Evolutionary conservation across 2,113 vertebrate genomes (phyloP).

Genomic region (Phylloscopus whistleri): DNA sequence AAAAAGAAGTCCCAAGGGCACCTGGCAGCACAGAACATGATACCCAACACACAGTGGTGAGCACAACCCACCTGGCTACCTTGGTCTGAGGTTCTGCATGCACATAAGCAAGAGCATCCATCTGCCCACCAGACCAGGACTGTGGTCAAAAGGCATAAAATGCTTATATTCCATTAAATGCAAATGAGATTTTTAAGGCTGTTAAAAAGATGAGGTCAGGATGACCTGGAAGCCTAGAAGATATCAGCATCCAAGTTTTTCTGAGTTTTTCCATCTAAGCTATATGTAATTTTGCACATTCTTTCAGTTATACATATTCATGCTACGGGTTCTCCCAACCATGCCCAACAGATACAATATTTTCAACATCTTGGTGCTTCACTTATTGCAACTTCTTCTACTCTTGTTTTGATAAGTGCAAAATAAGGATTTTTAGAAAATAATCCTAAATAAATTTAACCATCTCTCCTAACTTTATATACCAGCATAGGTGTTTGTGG

Average conservation of each 20-base stretch:
- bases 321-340: background rate
- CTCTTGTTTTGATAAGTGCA: background rate
- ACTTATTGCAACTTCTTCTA: background rate
- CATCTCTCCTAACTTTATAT: background rate
- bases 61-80: background rate
- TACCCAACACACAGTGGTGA: fast-evolving
- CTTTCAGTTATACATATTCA: background rate
- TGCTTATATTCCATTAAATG: background rate
- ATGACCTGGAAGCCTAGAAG: background rate
- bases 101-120: background rate
- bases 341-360: background rate
- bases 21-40: background rate
- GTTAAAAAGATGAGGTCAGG: background rate
- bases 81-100: background rate
- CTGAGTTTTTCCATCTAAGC: background rate
- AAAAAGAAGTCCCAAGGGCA: background rate
- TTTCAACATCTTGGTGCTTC: background rate
- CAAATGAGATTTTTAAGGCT: background rate
- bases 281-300: background rate
- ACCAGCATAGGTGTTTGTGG: background rate
- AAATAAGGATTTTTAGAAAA: background rate
- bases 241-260: background rate
- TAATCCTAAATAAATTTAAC: background rate
- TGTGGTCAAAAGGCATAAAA: background rate
- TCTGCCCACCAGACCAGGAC: background rate